These are phyloP conservation scores for Drosophila nigrodunni DNA, from an alignment of 1,140 invertebrate species.

Conservation along the genomic window DNA sequence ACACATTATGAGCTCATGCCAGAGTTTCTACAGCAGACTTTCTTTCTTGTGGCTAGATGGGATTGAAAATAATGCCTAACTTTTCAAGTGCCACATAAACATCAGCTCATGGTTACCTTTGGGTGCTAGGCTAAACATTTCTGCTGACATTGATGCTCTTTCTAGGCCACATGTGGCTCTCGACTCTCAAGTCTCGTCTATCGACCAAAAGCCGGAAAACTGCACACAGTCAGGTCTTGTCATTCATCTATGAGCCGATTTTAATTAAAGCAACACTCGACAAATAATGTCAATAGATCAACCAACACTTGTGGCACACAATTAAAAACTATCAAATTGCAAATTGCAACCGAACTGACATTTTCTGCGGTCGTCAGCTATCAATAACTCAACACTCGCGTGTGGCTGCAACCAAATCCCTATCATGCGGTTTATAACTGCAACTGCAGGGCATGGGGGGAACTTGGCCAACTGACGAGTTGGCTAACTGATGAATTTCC, in stretches of 20 bases:
- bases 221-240: conserved; percentile 1
- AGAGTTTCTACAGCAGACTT: no score
- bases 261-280: conserved; percentile 58
- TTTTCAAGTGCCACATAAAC: no score
- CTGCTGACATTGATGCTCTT: conserved; percentile 32
- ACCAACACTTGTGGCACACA: conserved; percentile 55
- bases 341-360: conserved; percentile 44
- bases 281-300: conserved; percentile 77
- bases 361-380: conserved; percentile 66
- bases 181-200: no score
- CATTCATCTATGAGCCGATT: conserved; percentile 52
- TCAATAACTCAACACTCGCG: conserved; percentile 62
- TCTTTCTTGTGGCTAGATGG: no score
- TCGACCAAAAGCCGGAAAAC: conserved; percentile 1
- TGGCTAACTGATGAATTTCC: neutral
- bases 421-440: conserved; percentile 66
- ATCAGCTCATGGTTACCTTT: no score
- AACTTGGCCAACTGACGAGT: neutral
- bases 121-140: conserved; percentile 12
- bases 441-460: neutral
- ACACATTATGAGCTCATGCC: no score
- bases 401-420: conserved; percentile 59
- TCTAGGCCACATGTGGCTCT: conserved; percentile 1
- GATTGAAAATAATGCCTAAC: no score
- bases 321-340: conserved; percentile 66